Evolutionary conservation across 2,888 invertebrate genomes (phyloP), one percentile per base, ranked within the genome.

Genomic region (Tineola bisselliella): DNA sequence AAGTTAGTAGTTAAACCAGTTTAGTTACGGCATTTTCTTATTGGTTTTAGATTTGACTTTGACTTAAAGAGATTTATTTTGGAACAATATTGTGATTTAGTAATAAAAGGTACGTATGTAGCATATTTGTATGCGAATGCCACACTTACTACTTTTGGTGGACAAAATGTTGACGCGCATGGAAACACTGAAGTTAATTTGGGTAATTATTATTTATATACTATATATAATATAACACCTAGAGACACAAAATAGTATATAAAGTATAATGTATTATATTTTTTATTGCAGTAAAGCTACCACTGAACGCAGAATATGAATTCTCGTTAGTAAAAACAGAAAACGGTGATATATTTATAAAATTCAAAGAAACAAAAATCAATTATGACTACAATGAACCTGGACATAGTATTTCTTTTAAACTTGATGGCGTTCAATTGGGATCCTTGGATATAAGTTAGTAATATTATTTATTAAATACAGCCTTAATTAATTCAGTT

Each of bases 371-470:
- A 1, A 8, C 17, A 33, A 33, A 31, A 1, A 33, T 15, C 8
- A 58, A 17, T 58, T 58, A 58, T 33, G 58, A 58, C 17, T 31
- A 13, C 8, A 15, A 58, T 11, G 58, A 58, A 33, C 33, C 31
- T 13, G 58, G 58, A 10, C 58, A 58, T 15, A 58, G 33, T 11
- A 58, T 58, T 33, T 33, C 15, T n/a, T 58, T 58, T 15, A 58
- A 58, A 58, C 19, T 58, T 15, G 58, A 58, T 33, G 58, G 58
- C n/a, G 33, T 58, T 33, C 15, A 15, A 25, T 33, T 58, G n/a
- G 58, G 58, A 33, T 58, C 58, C 1, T 17, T 58, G 31, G 58
- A 58, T 58, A 58, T 58, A 13, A 58, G 58, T 58, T n/a, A 31
- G 58, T 58, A 25, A 25, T 6, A 25, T 25, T 25, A 25, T 25